These are phyloP conservation scores for Artibeus lituratus DNA, from an alignment of 2,797 vertebrate genomes.

Conservation along the genomic window DNA sequence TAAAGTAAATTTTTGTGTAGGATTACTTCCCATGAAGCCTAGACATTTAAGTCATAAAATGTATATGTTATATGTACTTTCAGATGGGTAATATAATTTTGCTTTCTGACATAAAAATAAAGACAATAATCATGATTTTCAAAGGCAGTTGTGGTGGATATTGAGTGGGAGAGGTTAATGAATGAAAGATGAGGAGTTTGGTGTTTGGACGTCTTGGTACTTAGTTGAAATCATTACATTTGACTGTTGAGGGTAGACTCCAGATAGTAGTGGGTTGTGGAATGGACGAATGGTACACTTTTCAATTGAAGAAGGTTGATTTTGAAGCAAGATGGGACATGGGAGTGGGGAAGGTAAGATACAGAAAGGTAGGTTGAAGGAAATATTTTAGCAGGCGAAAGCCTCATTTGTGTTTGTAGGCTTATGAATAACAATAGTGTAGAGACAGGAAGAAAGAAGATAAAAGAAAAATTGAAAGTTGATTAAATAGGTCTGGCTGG, in stretches of 20 bases:
- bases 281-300: neutral
- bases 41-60: neutral
- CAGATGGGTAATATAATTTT: neutral
- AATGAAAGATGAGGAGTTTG: neutral
- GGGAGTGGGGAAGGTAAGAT: neutral
- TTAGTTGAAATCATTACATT: neutral
- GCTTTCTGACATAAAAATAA: conserved; percentile 23
- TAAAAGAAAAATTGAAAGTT: neutral
- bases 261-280: neutral
- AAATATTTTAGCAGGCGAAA: neutral
- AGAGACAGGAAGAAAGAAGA: conserved; percentile 3
- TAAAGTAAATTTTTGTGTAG: conserved; percentile 35
- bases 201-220: neutral
- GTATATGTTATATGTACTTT: conserved; percentile 3
- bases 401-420: conserved; percentile 5
- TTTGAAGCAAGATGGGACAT: neutral
- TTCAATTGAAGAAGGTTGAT: neutral
- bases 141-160: neutral
- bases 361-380: neutral
- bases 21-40: conserved; percentile 10
- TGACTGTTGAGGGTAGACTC: neutral
- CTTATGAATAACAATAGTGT: neutral
- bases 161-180: neutral
- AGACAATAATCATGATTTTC: neutral
- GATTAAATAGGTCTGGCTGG: neutral